phyloP scores from a whole-genome alignment of 2,888 invertebrate species.

The Acleris cristana region DNA sequence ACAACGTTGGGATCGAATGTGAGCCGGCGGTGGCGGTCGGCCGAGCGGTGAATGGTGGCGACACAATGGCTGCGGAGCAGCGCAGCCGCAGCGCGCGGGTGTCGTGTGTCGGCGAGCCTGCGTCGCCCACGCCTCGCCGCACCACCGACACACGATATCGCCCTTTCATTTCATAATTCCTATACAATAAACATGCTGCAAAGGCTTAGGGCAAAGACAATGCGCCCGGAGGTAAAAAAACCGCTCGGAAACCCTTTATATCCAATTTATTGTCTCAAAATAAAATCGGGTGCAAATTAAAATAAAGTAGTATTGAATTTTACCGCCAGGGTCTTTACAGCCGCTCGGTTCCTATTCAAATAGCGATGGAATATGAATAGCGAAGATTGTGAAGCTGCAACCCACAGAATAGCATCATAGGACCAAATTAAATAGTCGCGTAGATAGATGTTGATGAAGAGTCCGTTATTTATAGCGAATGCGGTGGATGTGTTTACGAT shows the following conservation, averaged over 20 bases:
- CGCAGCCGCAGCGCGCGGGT: slow-evolving; percentile 53
- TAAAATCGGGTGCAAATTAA: slow-evolving; percentile 84
- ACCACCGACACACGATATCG: slow-evolving; percentile 78
- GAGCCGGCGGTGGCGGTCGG: slow-evolving; percentile 58
- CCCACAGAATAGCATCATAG: slow-evolving; percentile 30
- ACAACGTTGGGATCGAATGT: slow-evolving; percentile 81
- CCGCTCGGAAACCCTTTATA: slow-evolving; percentile 81
- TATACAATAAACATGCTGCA: slow-evolving; percentile 73
- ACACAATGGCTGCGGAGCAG: slow-evolving; percentile 56
- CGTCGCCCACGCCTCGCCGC: slow-evolving; percentile 55
- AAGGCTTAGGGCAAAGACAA: slow-evolving; percentile 82
- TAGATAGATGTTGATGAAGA: slow-evolving; percentile 8
- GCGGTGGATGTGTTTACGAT: slow-evolving; percentile 18
- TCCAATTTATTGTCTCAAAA: slow-evolving; percentile 81
- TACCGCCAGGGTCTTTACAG: slow-evolving; percentile 54
- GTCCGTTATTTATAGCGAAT: slow-evolving; percentile 9
- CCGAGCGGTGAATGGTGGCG: slow-evolving; percentile 58
- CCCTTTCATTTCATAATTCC: slow-evolving; percentile 82
- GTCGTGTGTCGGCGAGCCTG: slow-evolving; percentile 63
- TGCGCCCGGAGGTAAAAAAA: slow-evolving; percentile 80
- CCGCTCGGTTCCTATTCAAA: slow-evolving; percentile 50
- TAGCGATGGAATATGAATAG: slow-evolving; percentile 41
- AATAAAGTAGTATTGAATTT: slow-evolving; percentile 66
- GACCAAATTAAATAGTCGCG: slow-evolving; percentile 18
- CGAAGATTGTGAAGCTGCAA: slow-evolving; percentile 41